Evolutionary conservation across 2,797 vertebrate species (phyloP), one percentile per base, ranked within the genome.

Genomic region (Adrianichthys oophorus): DNA sequence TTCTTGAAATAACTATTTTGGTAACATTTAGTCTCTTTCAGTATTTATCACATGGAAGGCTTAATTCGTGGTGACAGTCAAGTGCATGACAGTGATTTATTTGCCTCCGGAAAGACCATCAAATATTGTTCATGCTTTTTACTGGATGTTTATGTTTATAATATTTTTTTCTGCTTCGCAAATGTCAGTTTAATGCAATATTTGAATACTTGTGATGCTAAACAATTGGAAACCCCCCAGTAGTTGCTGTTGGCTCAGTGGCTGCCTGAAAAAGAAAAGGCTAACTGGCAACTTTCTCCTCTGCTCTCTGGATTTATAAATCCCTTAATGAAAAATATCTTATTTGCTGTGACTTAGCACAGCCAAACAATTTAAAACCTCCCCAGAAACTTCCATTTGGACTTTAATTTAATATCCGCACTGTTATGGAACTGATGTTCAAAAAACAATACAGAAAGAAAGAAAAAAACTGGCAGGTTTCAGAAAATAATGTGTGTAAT

Each of bases 1-100:
- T 71, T 71, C 57, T 82, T 71, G 18, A 69, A 77, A 62, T 68
- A 59, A 73, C 71, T 65, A 61, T 72, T 29, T 61, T 69, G 67
- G 69, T 45, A 62, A 66, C 32, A 48, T 49, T 62, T 69, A 68
- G 71, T 32, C 8, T 32, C 32, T 32, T 37, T 58, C 50, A 45
- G 53, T 67, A 51, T 76, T 80, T 70, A 62, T 58, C 47, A 51
- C 32, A 40, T 53, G 70, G 59, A 50, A 63, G 50, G 37, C 63
- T 59, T 51, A 56, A 52, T 49, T 70, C 67, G 78, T 48, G 24
- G 57, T 68, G 62, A 73, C 57, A 56, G 56, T 52, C 47, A 26
- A 13, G 56, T 58, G 37, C 44, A 16, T 62, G 55, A 58, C 59
- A 58, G 48, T 46, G 49, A 41, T 48, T 59, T 44, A 15, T 12